Percentiles rank a stretch among this genome's conserved stretches.
Evolutionary conservation across 2,797 vertebrate species (phyloP).

Genomic region (Takifugu ocellatus): DNA sequence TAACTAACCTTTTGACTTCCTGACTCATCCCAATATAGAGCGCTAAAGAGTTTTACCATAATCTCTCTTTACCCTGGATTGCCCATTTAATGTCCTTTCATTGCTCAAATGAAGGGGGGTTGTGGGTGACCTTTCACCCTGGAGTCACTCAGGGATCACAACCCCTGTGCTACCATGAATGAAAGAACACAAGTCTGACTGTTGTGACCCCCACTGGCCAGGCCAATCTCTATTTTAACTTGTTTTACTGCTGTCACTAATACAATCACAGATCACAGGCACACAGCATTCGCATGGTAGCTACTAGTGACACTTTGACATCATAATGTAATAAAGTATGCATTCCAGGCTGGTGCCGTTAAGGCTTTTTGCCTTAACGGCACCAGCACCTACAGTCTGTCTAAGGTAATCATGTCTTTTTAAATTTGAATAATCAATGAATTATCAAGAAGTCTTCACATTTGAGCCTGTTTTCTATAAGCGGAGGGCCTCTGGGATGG

Average conservation of each 20-base stretch:
- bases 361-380: constrained; percentile 34
- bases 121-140: constrained; percentile 59
- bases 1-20: background rate
- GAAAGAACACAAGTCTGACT: constrained; percentile 54
- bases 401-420: constrained; percentile 5
- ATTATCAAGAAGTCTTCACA: background rate
- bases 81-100: constrained; percentile 35
- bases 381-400: constrained; percentile 1
- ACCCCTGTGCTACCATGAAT: constrained; percentile 59
- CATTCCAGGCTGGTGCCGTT: too few relatives aligned
- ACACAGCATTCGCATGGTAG: constrained; percentile 44
- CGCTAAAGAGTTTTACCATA: constrained; percentile 13
- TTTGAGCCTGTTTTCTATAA: background rate
- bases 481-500: background rate
- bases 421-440: background rate
- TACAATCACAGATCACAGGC: constrained; percentile 39
- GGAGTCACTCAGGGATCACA: constrained; percentile 50
- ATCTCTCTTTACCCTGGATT: constrained; percentile 33
- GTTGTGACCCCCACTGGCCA: constrained; percentile 53
- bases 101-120: constrained; percentile 40
- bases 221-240: constrained; percentile 54
- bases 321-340: constrained; percentile 32
- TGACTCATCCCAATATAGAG: constrained; percentile 16
- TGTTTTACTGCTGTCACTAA: constrained; percentile 57
- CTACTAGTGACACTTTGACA: constrained; percentile 64